Percentiles rank a stretch among this genome's conserved stretches.
phyloP scores from a whole-genome alignment of 2,113 vertebrate genomes.

The Harpagus bidentatus region DNA sequence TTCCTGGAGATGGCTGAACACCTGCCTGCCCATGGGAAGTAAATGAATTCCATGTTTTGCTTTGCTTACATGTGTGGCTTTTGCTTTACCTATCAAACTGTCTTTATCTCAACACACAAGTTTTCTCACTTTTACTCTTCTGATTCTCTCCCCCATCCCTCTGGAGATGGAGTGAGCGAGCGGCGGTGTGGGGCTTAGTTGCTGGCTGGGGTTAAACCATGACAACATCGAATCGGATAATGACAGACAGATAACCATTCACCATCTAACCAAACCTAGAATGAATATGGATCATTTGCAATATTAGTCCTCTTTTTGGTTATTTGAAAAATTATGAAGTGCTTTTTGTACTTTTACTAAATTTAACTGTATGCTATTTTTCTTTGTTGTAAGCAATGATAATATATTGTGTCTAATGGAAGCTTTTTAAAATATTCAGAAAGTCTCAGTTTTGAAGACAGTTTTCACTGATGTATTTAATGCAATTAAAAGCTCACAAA shows the following conservation, averaged over 20 bases:
- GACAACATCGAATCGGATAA: not conserved
- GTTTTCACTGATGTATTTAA: not conserved
- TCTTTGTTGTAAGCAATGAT: not conserved
- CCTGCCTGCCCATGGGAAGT: rapidly evolving
- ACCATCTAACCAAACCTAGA: not conserved
- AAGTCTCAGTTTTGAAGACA: not conserved
- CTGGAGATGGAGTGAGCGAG: not conserved
- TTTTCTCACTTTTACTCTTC: not conserved
- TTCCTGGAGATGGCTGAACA: not conserved
- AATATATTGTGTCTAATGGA: not conserved
- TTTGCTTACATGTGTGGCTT: rapidly evolving
- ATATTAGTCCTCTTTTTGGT: not conserved
- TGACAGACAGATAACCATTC: not conserved
- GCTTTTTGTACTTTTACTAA: not conserved
- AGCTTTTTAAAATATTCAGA: not conserved
- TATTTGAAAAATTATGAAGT: not conserved
- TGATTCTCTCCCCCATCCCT: not conserved
- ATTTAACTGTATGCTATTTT: not conserved
- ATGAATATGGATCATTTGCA: not conserved
- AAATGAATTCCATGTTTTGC: not conserved
- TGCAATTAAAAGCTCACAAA: not conserved
- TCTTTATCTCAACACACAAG: too few relatives aligned
- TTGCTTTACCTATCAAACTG: not conserved
- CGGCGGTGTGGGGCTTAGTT: rapidly evolving
- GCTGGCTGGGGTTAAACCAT: not conserved